Percentiles rank a stretch among this genome's conserved stretches.
phyloP scores from a whole-genome alignment of 2,113 vertebrate genomes.

The Gadus macrocephalus region DNA sequence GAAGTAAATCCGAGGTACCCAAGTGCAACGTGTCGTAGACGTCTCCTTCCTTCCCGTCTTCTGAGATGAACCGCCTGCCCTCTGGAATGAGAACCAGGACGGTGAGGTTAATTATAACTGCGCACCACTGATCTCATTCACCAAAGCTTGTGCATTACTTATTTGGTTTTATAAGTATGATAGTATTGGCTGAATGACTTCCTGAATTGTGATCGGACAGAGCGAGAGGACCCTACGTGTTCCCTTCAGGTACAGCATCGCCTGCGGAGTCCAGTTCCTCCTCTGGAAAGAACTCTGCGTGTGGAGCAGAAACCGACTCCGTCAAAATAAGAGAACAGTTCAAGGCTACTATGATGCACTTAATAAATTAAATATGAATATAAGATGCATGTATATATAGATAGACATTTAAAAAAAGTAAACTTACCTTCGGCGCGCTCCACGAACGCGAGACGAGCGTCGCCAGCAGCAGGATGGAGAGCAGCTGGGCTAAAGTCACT shows the following conservation, averaged over 20 bases:
- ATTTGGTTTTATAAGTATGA: background rate
- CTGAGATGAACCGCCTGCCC: constrained; percentile 85
- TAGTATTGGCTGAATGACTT: no score
- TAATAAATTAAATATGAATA: background rate
- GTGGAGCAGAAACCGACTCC: background rate
- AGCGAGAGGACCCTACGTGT: constrained; percentile 81
- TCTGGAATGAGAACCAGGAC: constrained; percentile 66
- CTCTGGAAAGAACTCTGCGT: constrained; percentile 78
- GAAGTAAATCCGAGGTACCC: constrained; percentile 60
- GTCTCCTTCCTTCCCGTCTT: constrained; percentile 79
- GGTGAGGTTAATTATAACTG: background rate
- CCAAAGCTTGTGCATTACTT: background rate
- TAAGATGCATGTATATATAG: no score
- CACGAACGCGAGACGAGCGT: constrained; percentile 69
- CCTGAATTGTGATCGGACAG: background rate
- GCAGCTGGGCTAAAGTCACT: constrained; percentile 42
- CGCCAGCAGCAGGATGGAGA: constrained; percentile 72
- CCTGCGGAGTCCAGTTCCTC: constrained; percentile 95
- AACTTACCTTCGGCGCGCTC: constrained; percentile 79
- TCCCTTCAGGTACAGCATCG: constrained; percentile 95
- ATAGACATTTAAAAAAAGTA: no score
- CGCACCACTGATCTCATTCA: background rate
- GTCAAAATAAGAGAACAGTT: no score
- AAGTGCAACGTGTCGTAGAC: constrained; percentile 76
- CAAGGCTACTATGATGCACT: background rate